Percentiles rank a stretch among this genome's conserved stretches.
Evolutionary conservation across 2,888 invertebrate species (phyloP).

Genomic region (Napeogenes inachia): DNA sequence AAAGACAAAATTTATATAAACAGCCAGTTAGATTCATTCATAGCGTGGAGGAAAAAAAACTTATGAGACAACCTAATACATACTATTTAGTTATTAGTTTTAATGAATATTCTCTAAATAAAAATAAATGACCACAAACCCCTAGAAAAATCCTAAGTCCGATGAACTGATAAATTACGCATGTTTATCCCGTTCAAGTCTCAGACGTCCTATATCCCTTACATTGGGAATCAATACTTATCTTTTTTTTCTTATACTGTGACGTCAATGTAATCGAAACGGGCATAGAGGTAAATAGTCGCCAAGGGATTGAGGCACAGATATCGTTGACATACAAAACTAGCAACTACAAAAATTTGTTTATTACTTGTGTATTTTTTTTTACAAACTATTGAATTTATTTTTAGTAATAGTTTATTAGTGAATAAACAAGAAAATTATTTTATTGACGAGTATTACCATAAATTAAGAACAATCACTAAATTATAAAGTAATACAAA

Average conservation of each 20-base stretch:
- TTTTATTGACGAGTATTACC: no score
- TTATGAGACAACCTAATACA: no score
- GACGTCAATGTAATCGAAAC: conserved; percentile 65
- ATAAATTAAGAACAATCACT: no score
- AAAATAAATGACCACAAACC: conserved; percentile 27
- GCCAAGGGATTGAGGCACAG: conserved; percentile 41
- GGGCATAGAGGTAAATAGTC: conserved; percentile 52
- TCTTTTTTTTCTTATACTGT: conserved; percentile 55
- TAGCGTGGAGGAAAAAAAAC: no score
- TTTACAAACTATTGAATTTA: no score
- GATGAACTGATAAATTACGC: conserved; percentile 33
- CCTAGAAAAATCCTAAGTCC: conserved; percentile 28
- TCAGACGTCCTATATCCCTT: conserved; percentile 49
- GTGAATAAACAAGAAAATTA: no score
- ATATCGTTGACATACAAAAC: conserved; percentile 24
- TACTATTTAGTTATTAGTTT: neutral
- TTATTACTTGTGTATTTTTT: no score
- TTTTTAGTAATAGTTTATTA: no score
- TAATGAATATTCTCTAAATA: conserved; percentile 25
- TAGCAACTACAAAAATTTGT: neutral
- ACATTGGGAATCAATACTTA: conserved; percentile 62
- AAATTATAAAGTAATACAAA: no score
- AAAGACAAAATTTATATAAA: no score
- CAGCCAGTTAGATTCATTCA: no score
- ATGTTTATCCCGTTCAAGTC: conserved; percentile 34